Percentiles rank a stretch among this genome's conserved stretches.
Evolutionary conservation across 2,888 invertebrate species (phyloP).

Genomic region (Achlya flavicornis): DNA sequence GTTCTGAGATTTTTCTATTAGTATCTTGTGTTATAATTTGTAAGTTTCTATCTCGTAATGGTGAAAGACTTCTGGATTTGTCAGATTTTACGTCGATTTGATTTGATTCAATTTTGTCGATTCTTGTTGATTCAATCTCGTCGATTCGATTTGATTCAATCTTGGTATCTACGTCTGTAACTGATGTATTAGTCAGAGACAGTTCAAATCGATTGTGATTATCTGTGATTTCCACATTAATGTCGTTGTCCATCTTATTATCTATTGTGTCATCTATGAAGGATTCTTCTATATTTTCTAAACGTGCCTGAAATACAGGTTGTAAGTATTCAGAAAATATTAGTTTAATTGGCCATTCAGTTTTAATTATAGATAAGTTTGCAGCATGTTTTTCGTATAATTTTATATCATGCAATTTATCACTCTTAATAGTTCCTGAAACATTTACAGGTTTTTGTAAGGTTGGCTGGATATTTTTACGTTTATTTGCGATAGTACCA

Average conservation of each 20-base stretch:
- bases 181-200: not conserved
- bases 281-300: conserved; percentile 44
- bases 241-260: not conserved
- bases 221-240: not conserved
- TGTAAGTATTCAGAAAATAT: conserved; percentile 48
- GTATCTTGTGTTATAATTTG: not conserved
- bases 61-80: conserved; percentile 10
- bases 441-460: conserved; percentile 15
- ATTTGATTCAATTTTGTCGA: conserved; percentile 14
- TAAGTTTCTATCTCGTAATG: not conserved
- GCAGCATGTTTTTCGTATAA: conserved; percentile 43
- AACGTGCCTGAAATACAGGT: conserved; percentile 46
- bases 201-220: not conserved
- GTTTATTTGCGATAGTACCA: conserved; percentile 22
- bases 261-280: conserved; percentile 13
- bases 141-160: conserved; percentile 12
- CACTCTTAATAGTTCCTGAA: conserved; percentile 12
- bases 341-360: conserved; percentile 42
- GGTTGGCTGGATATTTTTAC: not conserved
- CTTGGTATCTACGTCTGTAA: not conserved
- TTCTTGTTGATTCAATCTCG: not conserved
- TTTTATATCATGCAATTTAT: conserved; percentile 17
- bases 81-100: not conserved
- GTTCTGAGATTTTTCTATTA: not conserved
- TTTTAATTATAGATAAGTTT: conserved; percentile 40